Conservation (phyloP, 2,113 vertebrate genomes). For the Xiphias gladius region DNA sequence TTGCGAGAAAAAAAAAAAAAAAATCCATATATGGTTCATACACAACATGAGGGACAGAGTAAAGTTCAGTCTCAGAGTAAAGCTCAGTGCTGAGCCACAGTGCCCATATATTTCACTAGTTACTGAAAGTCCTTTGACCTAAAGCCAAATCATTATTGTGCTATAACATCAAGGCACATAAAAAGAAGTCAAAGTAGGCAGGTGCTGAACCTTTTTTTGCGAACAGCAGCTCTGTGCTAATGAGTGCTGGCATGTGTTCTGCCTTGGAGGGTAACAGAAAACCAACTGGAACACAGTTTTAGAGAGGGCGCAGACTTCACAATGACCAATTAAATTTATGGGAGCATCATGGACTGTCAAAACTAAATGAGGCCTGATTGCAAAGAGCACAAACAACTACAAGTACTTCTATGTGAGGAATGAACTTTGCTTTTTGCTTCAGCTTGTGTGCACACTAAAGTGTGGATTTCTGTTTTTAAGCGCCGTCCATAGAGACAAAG, state of each 20-base stretch:
- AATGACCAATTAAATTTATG: constrained; percentile 64
- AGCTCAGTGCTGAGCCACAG: constrained; percentile 2
- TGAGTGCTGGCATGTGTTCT: constrained; percentile 59
- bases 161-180: constrained; percentile 26
- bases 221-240: constrained; percentile 47
- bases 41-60: constrained; percentile 19
- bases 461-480: constrained; percentile 27
- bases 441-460: constrained; percentile 1
- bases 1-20: background rate
- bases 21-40: constrained; percentile 36
- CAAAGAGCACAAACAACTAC: constrained; percentile 22
- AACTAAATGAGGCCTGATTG: constrained; percentile 57
- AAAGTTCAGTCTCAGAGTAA: constrained; percentile 41
- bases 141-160: constrained; percentile 18
- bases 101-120: constrained; percentile 19
- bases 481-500: constrained; percentile 22
- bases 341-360: constrained; percentile 40
- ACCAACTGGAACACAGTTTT: constrained; percentile 37
- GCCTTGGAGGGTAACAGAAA: constrained; percentile 48
- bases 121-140: background rate
- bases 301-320: constrained; percentile 40
- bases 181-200: constrained; percentile 24
- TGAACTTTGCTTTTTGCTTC: constrained; percentile 12
- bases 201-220: constrained; percentile 20
- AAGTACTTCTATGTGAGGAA: constrained; percentile 5